These are phyloP conservation scores for Drosophila robusta DNA, from an alignment of 2,888 invertebrate species.

Conservation along the genomic window DNA sequence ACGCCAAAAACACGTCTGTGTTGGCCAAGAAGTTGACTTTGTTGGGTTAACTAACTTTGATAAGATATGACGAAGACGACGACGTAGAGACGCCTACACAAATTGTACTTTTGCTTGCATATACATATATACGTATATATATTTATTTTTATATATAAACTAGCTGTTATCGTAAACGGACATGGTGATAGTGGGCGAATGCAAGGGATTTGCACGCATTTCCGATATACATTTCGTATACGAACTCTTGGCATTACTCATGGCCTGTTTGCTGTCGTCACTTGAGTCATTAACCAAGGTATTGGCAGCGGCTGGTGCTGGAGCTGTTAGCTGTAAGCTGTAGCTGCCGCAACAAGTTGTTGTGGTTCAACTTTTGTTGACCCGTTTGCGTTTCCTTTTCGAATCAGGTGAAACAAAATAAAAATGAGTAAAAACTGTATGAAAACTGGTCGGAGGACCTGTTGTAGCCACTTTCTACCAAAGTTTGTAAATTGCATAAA, in stretches of 20 bases:
- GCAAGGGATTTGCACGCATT: slow-evolving; percentile 65
- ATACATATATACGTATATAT: slow-evolving; percentile 3
- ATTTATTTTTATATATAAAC: slow-evolving; percentile 3
- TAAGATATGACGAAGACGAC: slow-evolving; percentile 63
- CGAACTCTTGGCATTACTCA: slow-evolving; percentile 56
- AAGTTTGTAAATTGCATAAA: slow-evolving; percentile 63
- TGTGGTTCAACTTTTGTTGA: slow-evolving; percentile 50
- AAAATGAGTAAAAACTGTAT: slow-evolving; percentile 63
- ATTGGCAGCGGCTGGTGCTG: slow-evolving; percentile 13
- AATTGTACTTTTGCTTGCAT: slow-evolving; percentile 1
- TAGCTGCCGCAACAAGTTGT: slow-evolving; percentile 51
- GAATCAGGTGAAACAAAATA: slow-evolving; percentile 65
- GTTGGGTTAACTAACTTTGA: slow-evolving; percentile 67
- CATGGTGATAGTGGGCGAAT: slow-evolving; percentile 39
- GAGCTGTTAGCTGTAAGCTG: slow-evolving; percentile 3
- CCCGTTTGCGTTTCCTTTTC: slow-evolving; percentile 71
- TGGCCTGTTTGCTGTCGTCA: slow-evolving; percentile 34
- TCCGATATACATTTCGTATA: slow-evolving; percentile 49
- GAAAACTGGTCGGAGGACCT: slow-evolving; percentile 72
- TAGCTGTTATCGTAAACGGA: slow-evolving; percentile 48
- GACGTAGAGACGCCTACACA: slow-evolving; percentile 57
- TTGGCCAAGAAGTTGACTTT: slow-evolving; percentile 36
- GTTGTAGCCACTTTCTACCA: slow-evolving; percentile 68
- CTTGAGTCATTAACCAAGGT: slow-evolving; percentile 54
- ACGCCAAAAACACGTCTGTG: slow-evolving; percentile 12